These are phyloP conservation scores for Emydocephalus ijimae DNA, from an alignment of 2,113 vertebrate genomes.

Conservation along the genomic window DNA sequence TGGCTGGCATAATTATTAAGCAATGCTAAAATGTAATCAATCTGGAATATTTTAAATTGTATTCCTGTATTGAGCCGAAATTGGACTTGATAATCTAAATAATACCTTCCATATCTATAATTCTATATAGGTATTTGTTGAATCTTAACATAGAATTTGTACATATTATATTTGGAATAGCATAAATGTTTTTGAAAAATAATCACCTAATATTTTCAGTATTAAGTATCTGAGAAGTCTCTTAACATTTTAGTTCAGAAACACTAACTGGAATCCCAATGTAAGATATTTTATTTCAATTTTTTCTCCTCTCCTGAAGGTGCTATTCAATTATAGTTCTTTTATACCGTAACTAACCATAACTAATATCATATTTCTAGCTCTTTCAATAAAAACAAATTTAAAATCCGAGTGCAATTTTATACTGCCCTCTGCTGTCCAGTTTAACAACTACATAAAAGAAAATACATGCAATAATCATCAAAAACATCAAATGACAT, in stretches of 20 bases:
- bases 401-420: conserved; percentile 7
- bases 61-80: background rate
- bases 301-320: background rate
- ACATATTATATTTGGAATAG: background rate
- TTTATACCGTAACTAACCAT: background rate
- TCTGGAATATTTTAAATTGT: background rate
- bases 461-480: background rate
- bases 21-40: background rate
- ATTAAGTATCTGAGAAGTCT: background rate
- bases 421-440: conserved; percentile 22
- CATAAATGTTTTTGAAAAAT: background rate
- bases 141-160: background rate
- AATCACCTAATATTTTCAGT: background rate
- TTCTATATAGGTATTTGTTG: background rate
- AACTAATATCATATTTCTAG: background rate
- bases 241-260: background rate
- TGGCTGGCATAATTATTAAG: background rate
- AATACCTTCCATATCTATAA: background rate
- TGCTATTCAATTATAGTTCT: background rate
- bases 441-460: background rate
- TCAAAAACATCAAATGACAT: background rate
- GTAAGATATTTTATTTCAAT: background rate
- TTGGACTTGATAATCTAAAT: background rate
- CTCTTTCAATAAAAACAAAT: background rate
- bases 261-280: background rate